Evolutionary conservation across 2,888 invertebrate species (phyloP).

Genomic region (Teleiodes luculella): DNA sequence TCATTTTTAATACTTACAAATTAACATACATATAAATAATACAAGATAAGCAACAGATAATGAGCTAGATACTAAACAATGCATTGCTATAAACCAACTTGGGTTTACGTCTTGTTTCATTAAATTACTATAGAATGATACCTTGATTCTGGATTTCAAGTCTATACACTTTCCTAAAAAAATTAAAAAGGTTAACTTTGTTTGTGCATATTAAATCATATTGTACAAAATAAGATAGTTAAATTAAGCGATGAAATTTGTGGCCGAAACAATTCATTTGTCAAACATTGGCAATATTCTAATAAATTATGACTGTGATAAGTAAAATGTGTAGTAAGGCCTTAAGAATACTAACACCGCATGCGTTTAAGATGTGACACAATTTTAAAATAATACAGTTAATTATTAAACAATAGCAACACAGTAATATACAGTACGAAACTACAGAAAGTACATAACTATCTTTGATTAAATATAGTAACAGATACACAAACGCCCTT

Average conservation of each 20-base stretch:
- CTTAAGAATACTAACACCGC: too few relatives aligned
- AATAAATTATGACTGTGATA: not conserved
- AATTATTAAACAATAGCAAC: too few relatives aligned
- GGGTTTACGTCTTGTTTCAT: not conserved
- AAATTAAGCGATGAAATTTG: too few relatives aligned
- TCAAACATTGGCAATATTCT: not conserved
- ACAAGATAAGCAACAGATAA: conserved; percentile 43
- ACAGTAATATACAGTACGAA: too few relatives aligned
- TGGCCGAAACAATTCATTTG: too few relatives aligned
- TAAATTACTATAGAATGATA: not conserved
- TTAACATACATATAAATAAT: conserved; percentile 55
- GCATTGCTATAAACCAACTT: conserved; percentile 28
- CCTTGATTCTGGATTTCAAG: not conserved
- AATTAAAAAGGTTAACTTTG: not conserved
- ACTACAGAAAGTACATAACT: too few relatives aligned
- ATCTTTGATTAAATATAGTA: too few relatives aligned
- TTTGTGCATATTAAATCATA: conserved; percentile 55
- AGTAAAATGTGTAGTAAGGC: not conserved
- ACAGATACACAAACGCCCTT: too few relatives aligned
- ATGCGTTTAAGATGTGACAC: too few relatives aligned
- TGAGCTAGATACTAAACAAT: conserved; percentile 32
- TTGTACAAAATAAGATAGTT: conserved; percentile 28
- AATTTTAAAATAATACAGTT: too few relatives aligned
- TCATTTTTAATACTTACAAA: conserved; percentile 43
- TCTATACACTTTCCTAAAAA: too few relatives aligned